These are phyloP conservation scores for Leucophenga maculata DNA, from an alignment of 2,888 invertebrate genomes.

Conservation along the genomic window DNA sequence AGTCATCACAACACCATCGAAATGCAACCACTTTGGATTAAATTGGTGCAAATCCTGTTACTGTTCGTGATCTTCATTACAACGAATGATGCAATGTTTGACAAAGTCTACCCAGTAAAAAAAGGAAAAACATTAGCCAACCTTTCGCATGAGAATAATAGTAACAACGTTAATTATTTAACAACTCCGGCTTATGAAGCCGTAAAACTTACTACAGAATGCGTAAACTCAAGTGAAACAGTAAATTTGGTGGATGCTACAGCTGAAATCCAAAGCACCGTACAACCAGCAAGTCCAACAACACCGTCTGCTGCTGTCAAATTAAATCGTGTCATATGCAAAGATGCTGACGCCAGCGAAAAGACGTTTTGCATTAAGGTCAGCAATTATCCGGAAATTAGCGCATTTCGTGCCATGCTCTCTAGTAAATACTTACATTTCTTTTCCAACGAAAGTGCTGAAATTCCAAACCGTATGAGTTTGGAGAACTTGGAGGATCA, in stretches of 20 bases:
- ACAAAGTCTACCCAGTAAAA: background rate
- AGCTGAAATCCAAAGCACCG: slow-evolving; percentile 26
- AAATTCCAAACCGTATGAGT: slow-evolving; percentile 73
- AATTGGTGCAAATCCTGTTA: no score
- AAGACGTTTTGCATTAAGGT: slow-evolving; percentile 73
- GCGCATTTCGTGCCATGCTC: slow-evolving; percentile 63
- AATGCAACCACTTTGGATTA: no score
- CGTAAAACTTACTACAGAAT: background rate
- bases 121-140: background rate
- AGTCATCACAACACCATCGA: no score
- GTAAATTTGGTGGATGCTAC: background rate
- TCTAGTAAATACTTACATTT: slow-evolving; percentile 59
- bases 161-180: background rate
- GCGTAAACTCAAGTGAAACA: background rate
- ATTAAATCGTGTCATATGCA: slow-evolving; percentile 37
- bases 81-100: no score
- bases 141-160: background rate
- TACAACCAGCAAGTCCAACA: slow-evolving; percentile 23
- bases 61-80: no score
- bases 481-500: slow-evolving; percentile 67
- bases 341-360: slow-evolving; percentile 47
- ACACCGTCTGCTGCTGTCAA: slow-evolving; percentile 5
- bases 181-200: background rate
- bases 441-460: slow-evolving; percentile 69
- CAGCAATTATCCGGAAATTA: slow-evolving; percentile 71